Base-by-base conservation (phyloP, 2,797 vertebrate genomes). In the Australoheros facetus region DNA sequence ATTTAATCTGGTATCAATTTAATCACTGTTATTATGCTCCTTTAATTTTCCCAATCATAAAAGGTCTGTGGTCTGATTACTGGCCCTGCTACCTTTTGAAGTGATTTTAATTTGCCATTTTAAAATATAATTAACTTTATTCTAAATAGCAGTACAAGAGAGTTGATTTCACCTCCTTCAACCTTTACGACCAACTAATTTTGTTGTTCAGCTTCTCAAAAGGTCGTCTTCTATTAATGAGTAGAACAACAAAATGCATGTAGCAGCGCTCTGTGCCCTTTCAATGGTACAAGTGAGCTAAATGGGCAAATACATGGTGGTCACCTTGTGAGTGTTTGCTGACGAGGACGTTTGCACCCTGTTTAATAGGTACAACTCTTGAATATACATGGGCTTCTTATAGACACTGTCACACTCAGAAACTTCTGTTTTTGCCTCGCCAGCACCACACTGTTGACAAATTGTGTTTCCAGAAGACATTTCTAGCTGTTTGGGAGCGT, bases 251-350 rank as follows among this genome's bases (percentile, higher is more conserved):
- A 69, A 69, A 51, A 12, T 51, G 64, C 45, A 69, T 69, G 10
- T 30, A 69, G 48, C 19, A 0, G 64, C 19, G 45, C 10, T 51
- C 17, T n/a, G 11, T 51, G 64, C 21, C 72, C 85, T 83, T 77
- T 81, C 66, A 76, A 54, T 53, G 45, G 26, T 39, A 69, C 60
- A 88, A 79, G 84, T 77, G 56, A 83, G 56, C 78, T 69, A 81
- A 84, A 80, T 69, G 55, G 30, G 56, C 73, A 83, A 83, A 69
- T 71, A 51, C 64, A 21, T 34, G 8, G 12, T 16, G 34, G 79
- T 87, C 75, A 90, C 81, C 64, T 87, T 89, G 84, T 59, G 59
- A 55, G 8, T 7, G 42, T 83, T 73, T 81, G 78, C 74, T 83
- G 87, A 80, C 74, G 1, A 77, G 30, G 72, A 77, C 6, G 69